Conservation (phyloP, 2,888 invertebrate genomes). For the Lymantria dispar region DNA sequence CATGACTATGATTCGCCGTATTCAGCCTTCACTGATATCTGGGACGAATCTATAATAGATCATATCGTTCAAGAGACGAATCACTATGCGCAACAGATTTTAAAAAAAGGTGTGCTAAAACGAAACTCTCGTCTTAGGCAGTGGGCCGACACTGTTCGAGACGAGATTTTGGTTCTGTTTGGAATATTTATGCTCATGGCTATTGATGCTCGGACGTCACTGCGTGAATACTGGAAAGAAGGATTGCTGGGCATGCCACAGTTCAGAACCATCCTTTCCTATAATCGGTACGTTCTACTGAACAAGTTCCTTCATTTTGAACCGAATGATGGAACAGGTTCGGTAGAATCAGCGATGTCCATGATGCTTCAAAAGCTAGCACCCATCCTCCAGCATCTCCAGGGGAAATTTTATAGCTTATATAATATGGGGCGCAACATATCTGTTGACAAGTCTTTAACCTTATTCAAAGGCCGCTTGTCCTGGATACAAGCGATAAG, state of each 20-base stretch:
- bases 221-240: slow-evolving; percentile 18
- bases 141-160: slow-evolving; percentile 20
- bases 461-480: slow-evolving; percentile 20
- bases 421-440: slow-evolving; percentile 5
- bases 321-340: slow-evolving; percentile 10
- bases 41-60: slow-evolving; percentile 20
- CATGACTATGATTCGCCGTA: slow-evolving; percentile 18
- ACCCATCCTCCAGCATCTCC: neutral
- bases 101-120: neutral
- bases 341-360: neutral
- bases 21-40: slow-evolving; percentile 25
- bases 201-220: slow-evolving; percentile 10
- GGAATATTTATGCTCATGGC: slow-evolving; percentile 26
- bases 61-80: slow-evolving; percentile 27
- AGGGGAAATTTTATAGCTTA: neutral
- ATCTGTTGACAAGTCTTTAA: slow-evolving; percentile 22
- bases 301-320: slow-evolving; percentile 24
- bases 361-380: slow-evolving; percentile 1
- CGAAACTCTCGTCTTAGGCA: slow-evolving; percentile 13
- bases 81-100: slow-evolving; percentile 21
- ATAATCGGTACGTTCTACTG: slow-evolving; percentile 17
- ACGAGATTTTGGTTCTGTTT: slow-evolving; percentile 23
- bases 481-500: slow-evolving; percentile 18
- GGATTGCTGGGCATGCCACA: slow-evolving; percentile 13
- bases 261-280: slow-evolving; percentile 17